phyloP scores from a whole-genome alignment of 92 coral and sea anemone species.

The Porites evermanni region DNA sequence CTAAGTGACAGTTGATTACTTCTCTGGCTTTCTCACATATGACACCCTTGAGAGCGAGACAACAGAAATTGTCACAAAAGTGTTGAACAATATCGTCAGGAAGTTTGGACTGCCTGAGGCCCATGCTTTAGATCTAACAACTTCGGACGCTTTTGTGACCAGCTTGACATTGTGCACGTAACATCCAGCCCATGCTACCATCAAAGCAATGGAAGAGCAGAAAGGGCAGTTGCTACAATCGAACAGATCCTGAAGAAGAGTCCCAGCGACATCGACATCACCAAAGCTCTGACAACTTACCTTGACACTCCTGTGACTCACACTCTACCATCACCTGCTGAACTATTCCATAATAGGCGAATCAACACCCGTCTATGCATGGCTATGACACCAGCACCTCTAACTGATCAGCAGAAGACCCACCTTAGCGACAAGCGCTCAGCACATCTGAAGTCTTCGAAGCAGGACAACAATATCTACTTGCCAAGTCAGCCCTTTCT shows the following conservation, averaged over 20 bases:
- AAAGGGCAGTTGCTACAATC: slow-evolving; percentile 57
- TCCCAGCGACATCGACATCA: slow-evolving; percentile 54
- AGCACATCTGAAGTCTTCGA: slow-evolving; percentile 63
- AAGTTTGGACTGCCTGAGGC: slow-evolving; percentile 68
- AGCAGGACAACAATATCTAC: slow-evolving; percentile 48
- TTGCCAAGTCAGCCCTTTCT: slow-evolving; percentile 58
- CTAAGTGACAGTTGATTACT: slow-evolving; percentile 69
- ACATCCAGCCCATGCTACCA: slow-evolving; percentile 68
- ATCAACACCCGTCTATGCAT: slow-evolving; percentile 71
- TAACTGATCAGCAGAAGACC: slow-evolving; percentile 67
- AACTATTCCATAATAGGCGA: slow-evolving; percentile 57
- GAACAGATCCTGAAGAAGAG: slow-evolving; percentile 63
- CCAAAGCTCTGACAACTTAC: slow-evolving; percentile 62
- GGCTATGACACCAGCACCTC: slow-evolving; percentile 67
- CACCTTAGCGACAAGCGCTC: slow-evolving; percentile 70
- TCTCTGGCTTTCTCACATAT: slow-evolving; percentile 64
- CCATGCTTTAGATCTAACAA: slow-evolving; percentile 67
- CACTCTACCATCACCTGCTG: slow-evolving; percentile 63
- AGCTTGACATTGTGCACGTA: slow-evolving; percentile 58
- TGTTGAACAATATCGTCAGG: slow-evolving; percentile 54
- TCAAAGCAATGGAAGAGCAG: slow-evolving; percentile 64
- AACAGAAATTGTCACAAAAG: slow-evolving; percentile 47
- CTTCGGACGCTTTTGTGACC: slow-evolving; percentile 55
- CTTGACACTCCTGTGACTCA: slow-evolving; percentile 12
- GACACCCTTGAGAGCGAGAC: slow-evolving; percentile 36